These are phyloP conservation scores for Xestia rhomboidea DNA, from an alignment of 2,888 invertebrate species.

Conservation along the genomic window DNA sequence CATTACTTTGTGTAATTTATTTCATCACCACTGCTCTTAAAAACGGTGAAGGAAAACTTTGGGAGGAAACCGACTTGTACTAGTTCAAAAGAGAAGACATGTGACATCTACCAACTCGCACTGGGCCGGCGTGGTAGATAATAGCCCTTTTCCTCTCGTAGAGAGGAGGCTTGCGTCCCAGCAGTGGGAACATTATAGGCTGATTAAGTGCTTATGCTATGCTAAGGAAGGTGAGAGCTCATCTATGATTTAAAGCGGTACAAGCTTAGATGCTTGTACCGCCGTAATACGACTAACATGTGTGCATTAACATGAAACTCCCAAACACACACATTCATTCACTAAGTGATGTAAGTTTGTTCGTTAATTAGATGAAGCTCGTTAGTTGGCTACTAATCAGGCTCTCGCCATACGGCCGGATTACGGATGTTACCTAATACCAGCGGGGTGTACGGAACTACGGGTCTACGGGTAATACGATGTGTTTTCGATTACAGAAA, in stretches of 20 bases:
- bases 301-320: background rate
- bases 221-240: background rate
- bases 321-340: slow-evolving; percentile 13
- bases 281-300: background rate
- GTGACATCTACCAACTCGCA: too few species aligned
- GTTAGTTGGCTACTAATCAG: slow-evolving; percentile 45
- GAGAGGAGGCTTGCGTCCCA: too few species aligned
- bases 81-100: too few species aligned
- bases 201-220: too few species aligned
- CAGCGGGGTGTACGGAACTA: background rate
- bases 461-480: background rate
- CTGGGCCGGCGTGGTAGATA: background rate
- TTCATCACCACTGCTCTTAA: too few species aligned
- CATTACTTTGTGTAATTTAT: too few species aligned
- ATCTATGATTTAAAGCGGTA: background rate
- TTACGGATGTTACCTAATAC: slow-evolving; percentile 5
- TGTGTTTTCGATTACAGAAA: background rate
- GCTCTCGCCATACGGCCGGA: background rate
- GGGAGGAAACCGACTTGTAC: too few species aligned
- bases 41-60: too few species aligned
- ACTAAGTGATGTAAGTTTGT: slow-evolving; percentile 37
- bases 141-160: too few species aligned
- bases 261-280: too few species aligned
- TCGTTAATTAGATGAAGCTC: slow-evolving; percentile 41
- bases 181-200: too few species aligned